phyloP scores from a whole-genome alignment of 2,888 invertebrate genomes.

The Hirtodrosophila alboralis region DNA sequence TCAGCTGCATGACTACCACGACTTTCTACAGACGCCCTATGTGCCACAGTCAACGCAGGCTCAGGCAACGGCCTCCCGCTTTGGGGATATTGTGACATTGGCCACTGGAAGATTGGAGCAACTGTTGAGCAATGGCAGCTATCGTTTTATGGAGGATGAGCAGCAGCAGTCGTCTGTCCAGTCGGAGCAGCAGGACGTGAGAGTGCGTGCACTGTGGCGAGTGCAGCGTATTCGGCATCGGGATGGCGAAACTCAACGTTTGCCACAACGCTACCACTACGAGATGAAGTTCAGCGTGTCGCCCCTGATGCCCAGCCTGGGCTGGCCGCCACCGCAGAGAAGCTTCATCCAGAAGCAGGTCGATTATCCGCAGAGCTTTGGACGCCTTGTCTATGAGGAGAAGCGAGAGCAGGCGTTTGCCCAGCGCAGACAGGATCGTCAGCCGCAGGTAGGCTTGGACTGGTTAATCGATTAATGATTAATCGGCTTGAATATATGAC shows the following conservation, averaged over 20 bases:
- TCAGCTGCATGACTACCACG: conserved; percentile 77
- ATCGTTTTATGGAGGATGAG: conserved; percentile 85
- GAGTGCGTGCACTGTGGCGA: conserved; percentile 88
- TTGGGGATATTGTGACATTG: conserved; percentile 88
- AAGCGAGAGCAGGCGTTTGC: conserved; percentile 53
- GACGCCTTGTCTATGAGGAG: conserved; percentile 56
- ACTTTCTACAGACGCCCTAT: conserved; percentile 80
- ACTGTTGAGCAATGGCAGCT: conserved; percentile 82
- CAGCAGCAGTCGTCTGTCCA: conserved; percentile 13
- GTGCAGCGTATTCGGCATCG: conserved; percentile 89
- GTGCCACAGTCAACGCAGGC: conserved; percentile 35
- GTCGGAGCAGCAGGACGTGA: conserved; percentile 53
- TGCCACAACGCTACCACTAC: conserved; percentile 85
- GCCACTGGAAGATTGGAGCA: conserved; percentile 87
- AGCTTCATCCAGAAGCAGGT: conserved; percentile 87
- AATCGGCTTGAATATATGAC: too few species aligned
- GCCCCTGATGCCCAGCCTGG: conserved; percentile 67
- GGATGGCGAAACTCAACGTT: conserved; percentile 80
- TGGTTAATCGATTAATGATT: too few species aligned
- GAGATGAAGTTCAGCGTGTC: conserved; percentile 89
- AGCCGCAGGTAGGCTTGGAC: too few species aligned
- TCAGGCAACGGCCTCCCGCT: conserved; percentile 71
- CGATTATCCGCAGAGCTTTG: conserved; percentile 83
- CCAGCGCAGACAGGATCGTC: conserved; percentile 68
- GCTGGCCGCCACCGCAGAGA: conserved; percentile 62